These are phyloP conservation scores for Oconnorella tubifera DNA, from an alignment of 2,888 invertebrate species.

Conservation along the genomic window DNA sequence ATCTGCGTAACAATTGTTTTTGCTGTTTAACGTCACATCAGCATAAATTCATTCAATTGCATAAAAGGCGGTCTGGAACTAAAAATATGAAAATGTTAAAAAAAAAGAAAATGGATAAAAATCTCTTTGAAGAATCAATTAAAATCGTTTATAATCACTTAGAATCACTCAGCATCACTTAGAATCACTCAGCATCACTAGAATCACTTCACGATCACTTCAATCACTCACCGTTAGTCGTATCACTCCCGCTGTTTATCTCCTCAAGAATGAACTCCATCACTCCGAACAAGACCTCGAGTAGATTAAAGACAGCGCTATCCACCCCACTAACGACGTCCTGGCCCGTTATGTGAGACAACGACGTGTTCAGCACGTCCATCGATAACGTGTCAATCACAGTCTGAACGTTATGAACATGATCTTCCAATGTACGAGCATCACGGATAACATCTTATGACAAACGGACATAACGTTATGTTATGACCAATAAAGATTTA, in stretches of 20 bases:
- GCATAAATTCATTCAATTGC: too few relatives aligned
- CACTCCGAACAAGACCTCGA: constrained; percentile 52
- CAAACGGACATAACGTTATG: background rate
- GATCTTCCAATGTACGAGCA: constrained; percentile 47
- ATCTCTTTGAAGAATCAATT: too few relatives aligned
- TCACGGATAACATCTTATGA: constrained; percentile 34
- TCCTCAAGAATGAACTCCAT: constrained; percentile 52
- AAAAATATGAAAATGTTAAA: too few relatives aligned
- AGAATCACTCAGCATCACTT: too few relatives aligned
- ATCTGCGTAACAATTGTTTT: too few relatives aligned
- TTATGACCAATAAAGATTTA: background rate
- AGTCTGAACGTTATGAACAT: constrained; percentile 51
- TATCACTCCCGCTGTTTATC: constrained; percentile 45
- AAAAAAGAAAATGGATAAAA: too few relatives aligned
- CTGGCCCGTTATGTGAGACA: constrained; percentile 52
- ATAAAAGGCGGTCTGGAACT: too few relatives aligned
- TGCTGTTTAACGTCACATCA: too few relatives aligned
- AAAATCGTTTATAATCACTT: too few relatives aligned
- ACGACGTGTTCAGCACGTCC: constrained; percentile 51
- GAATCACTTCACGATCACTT: too few relatives aligned
- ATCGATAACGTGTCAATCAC: constrained; percentile 52
- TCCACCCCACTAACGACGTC: constrained; percentile 45
- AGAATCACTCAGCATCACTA: too few relatives aligned
- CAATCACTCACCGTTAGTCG: too few relatives aligned
- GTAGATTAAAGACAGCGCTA: constrained; percentile 46